Evolutionary conservation across 1,140 invertebrate species (phyloP), one percentile per base, ranked within the genome.

Genomic region (Pachyrhynchus sulphureomaculatus): DNA sequence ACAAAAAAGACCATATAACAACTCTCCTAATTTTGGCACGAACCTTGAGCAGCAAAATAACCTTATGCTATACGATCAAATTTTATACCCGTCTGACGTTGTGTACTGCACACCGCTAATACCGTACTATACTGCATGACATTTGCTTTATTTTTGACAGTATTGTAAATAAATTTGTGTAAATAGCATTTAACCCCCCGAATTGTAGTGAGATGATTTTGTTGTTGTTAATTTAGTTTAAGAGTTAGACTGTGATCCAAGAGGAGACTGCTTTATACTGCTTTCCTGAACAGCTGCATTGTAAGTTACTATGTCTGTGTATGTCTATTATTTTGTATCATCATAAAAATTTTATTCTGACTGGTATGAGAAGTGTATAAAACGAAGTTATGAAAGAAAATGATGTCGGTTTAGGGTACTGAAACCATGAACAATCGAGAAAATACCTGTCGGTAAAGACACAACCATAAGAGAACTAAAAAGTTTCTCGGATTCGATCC

Each of bases 121-220:
- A 20, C n/a, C 13, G 8, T 47, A 29, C 20, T 29, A 47, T 47
- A 13, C 44, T 10, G 44, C 24, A 17, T 24, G 18, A 47, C 10
- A 47, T 2, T n/a, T 20, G n/a, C 18, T 20, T 15, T 39, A 18
- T 39, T n/a, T n/a, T 39, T 39, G 3, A 18, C 36, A 18, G 17
- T 39, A 17, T 39, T 47, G 44, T 47, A 47, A 4, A 47, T 24
- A 47, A 47, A 47, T 23, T 4, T 47, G 21, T 21, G 9, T 47
- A 47, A 17, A 13, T 20, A n/a, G n/a, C 2, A 17, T 21, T 23
- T 23, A 24, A 13, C 10, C 4, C n/a, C n/a, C 12, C 20, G 17
- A 23, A 15, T 21, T 29, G 20, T 47, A 24, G 24, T 13, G 4
- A 15, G 18, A 47, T 17, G 21, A 29, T 17, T n/a, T 23, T 20